A percentile compares a stretch with the other conserved stretches of the same genome.
Conservation (phyloP, 2,797 vertebrate species). For the Hoplostethus mediterraneus region DNA sequence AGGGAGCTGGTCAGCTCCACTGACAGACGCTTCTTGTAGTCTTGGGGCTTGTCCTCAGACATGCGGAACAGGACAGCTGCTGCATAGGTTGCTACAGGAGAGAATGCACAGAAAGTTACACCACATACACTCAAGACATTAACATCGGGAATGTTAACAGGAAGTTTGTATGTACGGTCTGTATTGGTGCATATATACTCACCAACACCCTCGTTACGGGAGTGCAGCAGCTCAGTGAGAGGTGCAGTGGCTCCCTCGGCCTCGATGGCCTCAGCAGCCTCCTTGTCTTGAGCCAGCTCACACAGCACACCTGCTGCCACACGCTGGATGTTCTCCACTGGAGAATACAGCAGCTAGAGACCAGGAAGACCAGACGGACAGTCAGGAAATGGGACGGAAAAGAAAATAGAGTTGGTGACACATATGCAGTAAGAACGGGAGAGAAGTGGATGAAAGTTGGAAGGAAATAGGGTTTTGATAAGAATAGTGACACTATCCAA, state of each 20-base stretch:
- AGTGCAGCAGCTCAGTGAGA: constrained; percentile 96
- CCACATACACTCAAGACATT: not conserved
- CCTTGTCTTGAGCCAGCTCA: constrained; percentile 98
- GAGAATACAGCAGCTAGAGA: constrained; percentile 94
- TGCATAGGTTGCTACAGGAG: constrained; percentile 91
- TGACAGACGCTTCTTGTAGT: constrained; percentile 97
- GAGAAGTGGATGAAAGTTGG: too few relatives aligned
- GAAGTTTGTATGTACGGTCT: not conserved
- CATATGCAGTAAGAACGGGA: not conserved
- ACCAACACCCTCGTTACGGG: constrained; percentile 98
- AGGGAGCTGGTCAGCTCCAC: constrained; percentile 98
- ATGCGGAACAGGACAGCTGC: constrained; percentile 98
- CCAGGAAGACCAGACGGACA: not conserved
- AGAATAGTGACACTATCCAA: not conserved
- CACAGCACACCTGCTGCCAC: constrained; percentile 98
- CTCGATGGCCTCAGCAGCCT: constrained; percentile 97
- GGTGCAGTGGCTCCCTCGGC: constrained; percentile 98
- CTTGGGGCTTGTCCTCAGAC: constrained; percentile 99
- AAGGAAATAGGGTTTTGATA: not conserved
- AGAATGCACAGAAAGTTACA: not conserved
- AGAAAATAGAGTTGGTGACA: not conserved
- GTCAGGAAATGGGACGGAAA: not conserved
- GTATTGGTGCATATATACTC: constrained; percentile 59
- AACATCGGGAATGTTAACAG: too few relatives aligned
- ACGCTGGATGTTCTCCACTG: constrained; percentile 98